These are phyloP conservation scores for Pelobates cultripes DNA, from an alignment of 2,797 vertebrate species.

Conservation along the genomic window DNA sequence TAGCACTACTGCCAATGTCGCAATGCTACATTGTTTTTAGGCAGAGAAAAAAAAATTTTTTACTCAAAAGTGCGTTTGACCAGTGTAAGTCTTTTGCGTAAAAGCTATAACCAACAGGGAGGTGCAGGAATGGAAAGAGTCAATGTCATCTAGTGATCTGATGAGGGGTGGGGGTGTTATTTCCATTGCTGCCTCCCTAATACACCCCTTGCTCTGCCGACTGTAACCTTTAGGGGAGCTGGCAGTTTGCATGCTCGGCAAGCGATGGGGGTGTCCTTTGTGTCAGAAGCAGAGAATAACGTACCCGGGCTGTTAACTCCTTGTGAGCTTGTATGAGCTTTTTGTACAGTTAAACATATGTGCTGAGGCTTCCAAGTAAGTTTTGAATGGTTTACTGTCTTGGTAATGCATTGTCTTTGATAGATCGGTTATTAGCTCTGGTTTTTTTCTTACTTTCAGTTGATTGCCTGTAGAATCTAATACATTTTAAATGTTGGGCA, in stretches of 20 bases:
- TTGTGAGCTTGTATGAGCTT: background rate
- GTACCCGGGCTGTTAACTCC: slow-evolving; percentile 25
- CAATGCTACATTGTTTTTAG: background rate
- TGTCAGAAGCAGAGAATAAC: background rate
- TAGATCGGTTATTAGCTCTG: background rate
- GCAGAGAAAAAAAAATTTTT: too few species aligned
- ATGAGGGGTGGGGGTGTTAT: slow-evolving; percentile 8
- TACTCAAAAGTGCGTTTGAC: too few species aligned
- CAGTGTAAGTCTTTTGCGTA: too few species aligned
- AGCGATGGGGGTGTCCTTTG: slow-evolving; percentile 34
- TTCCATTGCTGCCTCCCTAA: background rate
- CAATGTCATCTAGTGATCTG: background rate
- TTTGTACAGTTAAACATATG: background rate
- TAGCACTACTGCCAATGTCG: background rate
- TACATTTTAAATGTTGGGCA: too few species aligned
- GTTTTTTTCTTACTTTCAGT: background rate
- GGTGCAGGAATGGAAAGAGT: background rate
- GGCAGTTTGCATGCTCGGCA: background rate
- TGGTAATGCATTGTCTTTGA: background rate
- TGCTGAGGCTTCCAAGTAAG: background rate
- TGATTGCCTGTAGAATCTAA: background rate
- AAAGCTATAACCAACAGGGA: too few species aligned
- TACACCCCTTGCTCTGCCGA: slow-evolving; percentile 1
- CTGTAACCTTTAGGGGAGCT: slow-evolving; percentile 8
- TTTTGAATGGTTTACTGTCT: background rate